Evolutionary conservation across 2,888 invertebrate species (phyloP).

Genomic region (Trisateles emortualis): DNA sequence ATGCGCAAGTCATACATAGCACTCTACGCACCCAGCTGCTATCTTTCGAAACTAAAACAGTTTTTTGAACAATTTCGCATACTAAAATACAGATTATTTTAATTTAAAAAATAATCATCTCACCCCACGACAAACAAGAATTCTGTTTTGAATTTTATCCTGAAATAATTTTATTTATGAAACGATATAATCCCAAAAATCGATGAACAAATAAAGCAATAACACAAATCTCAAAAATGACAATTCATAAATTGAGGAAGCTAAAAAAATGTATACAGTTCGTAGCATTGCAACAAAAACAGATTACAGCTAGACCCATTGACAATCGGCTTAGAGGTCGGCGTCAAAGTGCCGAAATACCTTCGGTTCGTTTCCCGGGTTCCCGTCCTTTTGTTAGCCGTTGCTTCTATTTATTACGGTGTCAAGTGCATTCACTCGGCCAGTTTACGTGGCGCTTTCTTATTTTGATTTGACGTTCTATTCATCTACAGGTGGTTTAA

Average conservation of each 20-base stretch:
- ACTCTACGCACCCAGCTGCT: too few relatives aligned
- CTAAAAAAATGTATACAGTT: constrained; percentile 34
- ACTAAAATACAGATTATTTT: too few relatives aligned
- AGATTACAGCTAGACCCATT: constrained; percentile 55
- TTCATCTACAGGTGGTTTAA: constrained; percentile 56
- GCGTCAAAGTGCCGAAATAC: constrained; percentile 59
- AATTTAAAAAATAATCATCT: too few relatives aligned
- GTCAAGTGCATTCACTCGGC: constrained; percentile 76
- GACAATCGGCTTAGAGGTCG: constrained; percentile 65
- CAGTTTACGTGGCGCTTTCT: constrained; percentile 70
- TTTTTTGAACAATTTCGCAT: too few relatives aligned
- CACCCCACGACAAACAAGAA: too few relatives aligned
- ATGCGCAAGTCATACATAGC: too few relatives aligned
- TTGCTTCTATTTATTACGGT: constrained; percentile 74
- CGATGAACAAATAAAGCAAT: constrained; percentile 6
- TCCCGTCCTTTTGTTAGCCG: constrained; percentile 59
- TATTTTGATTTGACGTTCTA: constrained; percentile 56
- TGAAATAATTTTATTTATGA: neutral
- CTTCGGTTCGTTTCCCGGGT: constrained; percentile 31
- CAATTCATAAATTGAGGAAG: constrained; percentile 27
- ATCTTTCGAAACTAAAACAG: too few relatives aligned
- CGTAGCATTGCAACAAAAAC: constrained; percentile 57
- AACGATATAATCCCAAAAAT: neutral
- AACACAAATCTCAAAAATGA: constrained; percentile 25
- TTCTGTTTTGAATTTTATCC: too few relatives aligned